Conservation (phyloP, 2,113 vertebrate genomes). For the Paradoxurus hermaphroditus region DNA sequence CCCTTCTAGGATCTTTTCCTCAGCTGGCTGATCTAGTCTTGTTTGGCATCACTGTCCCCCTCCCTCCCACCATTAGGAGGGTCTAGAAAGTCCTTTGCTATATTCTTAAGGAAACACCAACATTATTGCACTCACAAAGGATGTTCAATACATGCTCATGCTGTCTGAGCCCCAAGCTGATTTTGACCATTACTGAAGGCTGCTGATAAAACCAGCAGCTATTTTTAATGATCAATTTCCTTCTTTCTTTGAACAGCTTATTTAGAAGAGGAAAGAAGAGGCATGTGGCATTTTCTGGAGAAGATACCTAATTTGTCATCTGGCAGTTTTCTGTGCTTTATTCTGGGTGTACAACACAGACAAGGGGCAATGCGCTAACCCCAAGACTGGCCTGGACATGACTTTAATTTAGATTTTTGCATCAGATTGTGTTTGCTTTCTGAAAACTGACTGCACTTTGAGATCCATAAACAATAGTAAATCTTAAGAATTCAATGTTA, state of each 20-base stretch:
- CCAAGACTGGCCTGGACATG: not conserved
- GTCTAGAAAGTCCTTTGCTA: not conserved
- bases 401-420: constrained; percentile 60
- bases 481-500: constrained; percentile 56
- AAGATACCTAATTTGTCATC: constrained; percentile 50
- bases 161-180: not conserved
- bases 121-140: not conserved
- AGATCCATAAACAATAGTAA: constrained; percentile 6
- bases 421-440: constrained; percentile 48
- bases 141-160: too few relatives aligned
- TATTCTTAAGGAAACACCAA: not conserved
- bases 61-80: not conserved
- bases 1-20: not conserved
- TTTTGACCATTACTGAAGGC: not conserved
- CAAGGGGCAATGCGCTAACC: not conserved
- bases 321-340: constrained; percentile 41
- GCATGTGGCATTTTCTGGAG: constrained; percentile 34
- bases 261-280: constrained; percentile 47
- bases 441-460: constrained; percentile 35
- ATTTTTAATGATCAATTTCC: constrained; percentile 60
- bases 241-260: constrained; percentile 32
- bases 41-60: not conserved
- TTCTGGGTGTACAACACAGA: not conserved
- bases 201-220: constrained; percentile 29
- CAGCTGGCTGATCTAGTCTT: not conserved